Conservation (phyloP, 2,888 invertebrate genomes). For the Plutella xylostella region DNA sequence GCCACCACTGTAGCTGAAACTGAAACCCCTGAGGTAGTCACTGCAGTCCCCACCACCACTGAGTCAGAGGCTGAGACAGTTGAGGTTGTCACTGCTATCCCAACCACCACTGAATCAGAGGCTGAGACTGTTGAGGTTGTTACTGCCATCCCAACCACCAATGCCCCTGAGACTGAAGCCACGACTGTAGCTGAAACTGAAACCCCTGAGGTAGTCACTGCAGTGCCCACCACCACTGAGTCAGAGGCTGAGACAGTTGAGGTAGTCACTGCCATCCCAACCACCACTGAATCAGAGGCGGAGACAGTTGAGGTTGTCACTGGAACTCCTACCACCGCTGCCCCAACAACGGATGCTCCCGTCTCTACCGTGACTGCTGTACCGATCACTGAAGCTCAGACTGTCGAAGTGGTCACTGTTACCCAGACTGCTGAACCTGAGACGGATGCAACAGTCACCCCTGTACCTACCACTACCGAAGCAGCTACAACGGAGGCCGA, state of each 20-base stretch:
- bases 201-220: no score
- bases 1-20: not conserved
- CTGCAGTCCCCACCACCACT: not conserved
- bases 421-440: not conserved
- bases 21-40: not conserved
- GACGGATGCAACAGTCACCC: no score
- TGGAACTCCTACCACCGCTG: no score
- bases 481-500: not conserved
- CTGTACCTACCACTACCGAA: not conserved
- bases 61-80: not conserved
- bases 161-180: not conserved
- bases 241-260: no score
- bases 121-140: not conserved
- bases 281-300: no score
- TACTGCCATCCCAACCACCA: not conserved
- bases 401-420: not conserved
- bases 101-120: not conserved
- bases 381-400: no score
- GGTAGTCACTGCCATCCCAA: no score
- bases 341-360: no score
- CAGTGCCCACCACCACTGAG: no score
- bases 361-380: no score
- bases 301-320: no score
- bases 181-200: not conserved
- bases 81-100: not conserved